A percentile compares a stretch with the other conserved stretches of the same genome.
These are phyloP conservation scores for Lichenostomus cassidix DNA, from an alignment of 2,113 vertebrate genomes.

Conservation along the genomic window DNA sequence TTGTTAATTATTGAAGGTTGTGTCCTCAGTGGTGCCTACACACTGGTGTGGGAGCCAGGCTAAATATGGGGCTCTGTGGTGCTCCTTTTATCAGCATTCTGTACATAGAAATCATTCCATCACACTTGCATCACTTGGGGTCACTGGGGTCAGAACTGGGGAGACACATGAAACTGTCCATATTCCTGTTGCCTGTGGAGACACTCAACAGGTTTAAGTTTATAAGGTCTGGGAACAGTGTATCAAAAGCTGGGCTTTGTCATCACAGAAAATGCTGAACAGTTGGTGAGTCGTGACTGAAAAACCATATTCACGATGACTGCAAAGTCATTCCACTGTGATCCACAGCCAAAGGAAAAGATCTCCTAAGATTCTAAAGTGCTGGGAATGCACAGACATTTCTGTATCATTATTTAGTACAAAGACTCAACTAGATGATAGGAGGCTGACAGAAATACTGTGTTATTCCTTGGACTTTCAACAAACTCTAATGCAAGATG, in stretches of 20 bases:
- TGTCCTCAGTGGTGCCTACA: background rate
- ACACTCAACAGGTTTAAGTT: background rate
- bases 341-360: background rate
- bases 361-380: background rate
- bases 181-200: background rate
- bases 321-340: background rate
- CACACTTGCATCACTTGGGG: background rate
- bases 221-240: background rate
- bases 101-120: constrained; percentile 26
- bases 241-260: background rate
- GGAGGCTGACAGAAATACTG: background rate
- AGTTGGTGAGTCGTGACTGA: background rate
- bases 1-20: background rate
- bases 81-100: constrained; percentile 21
- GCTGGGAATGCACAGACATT: background rate
- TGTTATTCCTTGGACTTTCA: background rate
- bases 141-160: background rate
- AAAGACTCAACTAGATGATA: background rate
- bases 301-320: background rate
- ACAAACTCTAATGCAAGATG: background rate
- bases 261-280: background rate
- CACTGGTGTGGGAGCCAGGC: background rate
- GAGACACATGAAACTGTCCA: background rate
- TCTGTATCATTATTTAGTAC: background rate
- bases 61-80: constrained; percentile 26